These are phyloP conservation scores for Capitulum mitella DNA, from an alignment of 2,888 invertebrate species.

Conservation along the genomic window DNA sequence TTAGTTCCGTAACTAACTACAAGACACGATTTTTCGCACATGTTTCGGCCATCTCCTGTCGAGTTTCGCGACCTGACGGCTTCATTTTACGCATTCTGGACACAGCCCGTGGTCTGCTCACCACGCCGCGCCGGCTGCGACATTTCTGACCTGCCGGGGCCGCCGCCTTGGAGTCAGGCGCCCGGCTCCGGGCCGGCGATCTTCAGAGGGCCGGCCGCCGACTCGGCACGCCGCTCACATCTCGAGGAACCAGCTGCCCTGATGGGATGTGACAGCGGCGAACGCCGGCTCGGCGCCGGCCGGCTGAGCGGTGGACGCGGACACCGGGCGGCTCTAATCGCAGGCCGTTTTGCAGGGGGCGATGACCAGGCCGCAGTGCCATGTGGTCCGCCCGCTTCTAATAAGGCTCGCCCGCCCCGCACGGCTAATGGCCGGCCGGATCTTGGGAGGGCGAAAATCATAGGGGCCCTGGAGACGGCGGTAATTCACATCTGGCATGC, in stretches of 20 bases:
- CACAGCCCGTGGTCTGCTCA: no score
- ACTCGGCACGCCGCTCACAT: neutral
- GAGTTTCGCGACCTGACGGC: no score
- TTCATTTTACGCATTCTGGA: no score
- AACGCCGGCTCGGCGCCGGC: neutral
- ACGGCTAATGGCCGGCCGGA: neutral
- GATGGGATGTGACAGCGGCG: neutral
- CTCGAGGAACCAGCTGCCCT: neutral
- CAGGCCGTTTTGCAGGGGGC: neutral
- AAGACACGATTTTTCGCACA: no score
- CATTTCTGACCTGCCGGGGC: no score
- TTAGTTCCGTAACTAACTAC: no score
- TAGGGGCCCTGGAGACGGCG: neutral
- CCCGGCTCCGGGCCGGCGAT: no score
- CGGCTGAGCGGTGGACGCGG: neutral
- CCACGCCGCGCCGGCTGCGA: no score
- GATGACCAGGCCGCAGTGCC: neutral
- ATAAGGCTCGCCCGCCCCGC: neutral
- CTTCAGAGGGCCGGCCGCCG: neutral
- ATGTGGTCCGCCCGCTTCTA: neutral
- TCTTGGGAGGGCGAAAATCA: neutral
- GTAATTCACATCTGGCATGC: neutral
- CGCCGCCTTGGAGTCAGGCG: no score
- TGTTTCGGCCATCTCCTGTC: no score
- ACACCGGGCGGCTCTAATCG: neutral